Evolutionary conservation across 2,113 vertebrate species (phyloP).

Genomic region (Panthera tigris): DNA sequence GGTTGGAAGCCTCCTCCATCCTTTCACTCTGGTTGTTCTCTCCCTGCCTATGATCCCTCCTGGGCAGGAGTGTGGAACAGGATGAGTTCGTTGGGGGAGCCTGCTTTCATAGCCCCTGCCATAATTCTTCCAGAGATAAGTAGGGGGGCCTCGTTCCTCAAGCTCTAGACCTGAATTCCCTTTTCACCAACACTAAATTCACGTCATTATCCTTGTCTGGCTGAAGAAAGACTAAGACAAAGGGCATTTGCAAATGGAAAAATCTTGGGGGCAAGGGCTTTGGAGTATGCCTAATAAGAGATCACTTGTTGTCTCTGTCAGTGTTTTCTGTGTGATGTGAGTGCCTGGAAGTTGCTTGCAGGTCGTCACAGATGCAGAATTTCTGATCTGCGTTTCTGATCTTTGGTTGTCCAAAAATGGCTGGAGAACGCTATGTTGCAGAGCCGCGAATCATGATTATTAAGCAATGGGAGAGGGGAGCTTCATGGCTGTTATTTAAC

Average conservation of each 20-base stretch:
- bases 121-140: background rate
- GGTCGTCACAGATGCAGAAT: background rate
- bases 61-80: background rate
- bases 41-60: background rate
- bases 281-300: background rate
- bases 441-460: slow-evolving; percentile 44
- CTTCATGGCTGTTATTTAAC: background rate
- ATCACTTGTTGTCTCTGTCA: background rate
- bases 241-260: background rate
- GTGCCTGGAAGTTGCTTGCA: background rate
- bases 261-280: background rate
- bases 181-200: background rate
- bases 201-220: slow-evolving; percentile 24
- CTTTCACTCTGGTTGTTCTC: background rate
- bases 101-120: background rate
- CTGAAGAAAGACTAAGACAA: slow-evolving; percentile 28
- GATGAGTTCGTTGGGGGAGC: background rate
- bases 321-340: background rate
- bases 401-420: slow-evolving; percentile 19
- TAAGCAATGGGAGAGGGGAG: background rate
- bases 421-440: background rate
- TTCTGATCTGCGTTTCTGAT: slow-evolving; percentile 29
- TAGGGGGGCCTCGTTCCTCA: background rate
- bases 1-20: background rate
- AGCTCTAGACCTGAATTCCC: background rate